Base-by-base conservation (phyloP, 1,140 invertebrate species). In the Sarcophaga peregrina region DNA sequence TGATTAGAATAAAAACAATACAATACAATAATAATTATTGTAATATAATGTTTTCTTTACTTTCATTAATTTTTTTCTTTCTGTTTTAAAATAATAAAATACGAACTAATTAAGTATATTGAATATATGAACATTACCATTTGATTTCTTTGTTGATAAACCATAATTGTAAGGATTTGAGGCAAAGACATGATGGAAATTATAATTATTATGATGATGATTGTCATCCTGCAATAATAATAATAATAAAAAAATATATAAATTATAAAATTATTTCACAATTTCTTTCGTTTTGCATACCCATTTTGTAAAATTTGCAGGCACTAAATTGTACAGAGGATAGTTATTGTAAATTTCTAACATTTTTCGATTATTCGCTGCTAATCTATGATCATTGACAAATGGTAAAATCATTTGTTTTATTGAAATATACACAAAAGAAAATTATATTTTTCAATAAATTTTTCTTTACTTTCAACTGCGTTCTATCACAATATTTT, bases 351-450 rank as follows among this genome's bases (percentile, higher is more conserved):
- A 84, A 25, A 84, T 82, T 68, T 84, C 82, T 50, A 84, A 50
- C 81, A 84, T 84, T 84, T 84, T 84, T 52, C 75, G 83, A 78
- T 78, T 83, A 37, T 78, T 84, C 45, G 72, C 47, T 81, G 72
- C 47, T 81, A 73, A 84, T 15, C 81, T 58, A 5, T 74, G 81
- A 82, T 84, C 83, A 46, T 45, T 82, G 37, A 84, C 46, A 82
- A 84, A 84, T 82, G 83, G 83, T 74, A 84, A 75, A 82, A 84
- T 75, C 83, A 84, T 84, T 83, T 82, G 80, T 82, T 75, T 52
- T 46, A n/a, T n/a, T n/a, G n/a, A n/a, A n/a, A n/a, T n/a, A n/a
- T 50, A 72, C 10, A 20, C 62, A 5, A 62, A 62, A 62, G 25
- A 37, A 20, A 46, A n/a, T 1, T 58, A n/a, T 58, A 5, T 74